These are phyloP conservation scores for Oreotragus oreotragus DNA, from an alignment of 2,113 vertebrate species.

Conservation along the genomic window DNA sequence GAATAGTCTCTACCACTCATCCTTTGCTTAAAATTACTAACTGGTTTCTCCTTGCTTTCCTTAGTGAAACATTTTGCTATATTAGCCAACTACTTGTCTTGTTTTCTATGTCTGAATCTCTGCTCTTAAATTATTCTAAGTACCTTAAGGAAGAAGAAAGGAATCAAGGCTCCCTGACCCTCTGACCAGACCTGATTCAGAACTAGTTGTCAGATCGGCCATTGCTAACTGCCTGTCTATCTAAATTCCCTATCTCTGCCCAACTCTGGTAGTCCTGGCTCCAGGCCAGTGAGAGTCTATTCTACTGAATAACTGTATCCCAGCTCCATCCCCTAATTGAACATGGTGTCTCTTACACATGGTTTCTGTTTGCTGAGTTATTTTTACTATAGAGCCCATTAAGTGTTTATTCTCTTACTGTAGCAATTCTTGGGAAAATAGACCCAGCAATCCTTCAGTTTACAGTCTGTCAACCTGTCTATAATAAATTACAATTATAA, in stretches of 20 bases:
- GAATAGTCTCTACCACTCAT: neutral
- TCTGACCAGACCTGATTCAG: neutral
- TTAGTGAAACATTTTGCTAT: neutral
- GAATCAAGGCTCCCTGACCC: neutral
- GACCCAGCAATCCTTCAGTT: neutral
- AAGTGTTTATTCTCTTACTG: neutral
- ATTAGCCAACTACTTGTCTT: neutral
- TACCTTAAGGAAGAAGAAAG: neutral
- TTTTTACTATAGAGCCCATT: neutral
- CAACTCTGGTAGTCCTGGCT: neutral
- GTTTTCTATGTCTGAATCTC: neutral
- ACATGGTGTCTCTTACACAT: neutral
- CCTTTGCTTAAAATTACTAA: neutral
- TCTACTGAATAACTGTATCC: neutral
- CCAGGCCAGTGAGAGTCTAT: neutral
- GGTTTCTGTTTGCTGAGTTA: neutral
- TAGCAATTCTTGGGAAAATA: slow-evolving; percentile 26
- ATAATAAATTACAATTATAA: slow-evolving; percentile 8
- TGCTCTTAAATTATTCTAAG: neutral
- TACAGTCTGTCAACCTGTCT: neutral
- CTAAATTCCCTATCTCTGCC: fast-evolving
- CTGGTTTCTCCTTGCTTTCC: neutral
- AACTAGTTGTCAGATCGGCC: neutral
- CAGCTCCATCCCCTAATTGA: neutral
- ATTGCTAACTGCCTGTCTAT: neutral